Percentiles rank a stretch among this genome's conserved stretches.
These are phyloP conservation scores for Archegozetes longisetosus DNA, from an alignment of 1,140 invertebrate genomes.

Conservation along the genomic window DNA sequence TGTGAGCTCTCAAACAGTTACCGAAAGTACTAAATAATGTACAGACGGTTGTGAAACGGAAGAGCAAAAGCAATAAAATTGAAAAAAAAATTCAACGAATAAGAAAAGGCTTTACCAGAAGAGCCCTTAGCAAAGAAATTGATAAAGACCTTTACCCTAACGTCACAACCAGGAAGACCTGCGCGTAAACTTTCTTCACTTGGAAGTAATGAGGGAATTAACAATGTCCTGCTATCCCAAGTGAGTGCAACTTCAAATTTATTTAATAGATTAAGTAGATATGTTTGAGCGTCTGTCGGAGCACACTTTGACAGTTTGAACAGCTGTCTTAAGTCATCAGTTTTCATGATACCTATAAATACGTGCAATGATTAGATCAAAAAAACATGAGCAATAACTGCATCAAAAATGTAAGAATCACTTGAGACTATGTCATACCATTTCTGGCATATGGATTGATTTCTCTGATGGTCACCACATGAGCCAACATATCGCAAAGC, in stretches of 20 bases:
- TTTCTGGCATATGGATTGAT: conserved; percentile 87
- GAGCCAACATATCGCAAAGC: conserved; percentile 92
- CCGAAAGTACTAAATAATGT: too few relatives aligned
- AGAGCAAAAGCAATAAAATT: conserved; percentile 2
- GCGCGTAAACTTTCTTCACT: conserved; percentile 49
- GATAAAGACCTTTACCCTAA: conserved; percentile 27
- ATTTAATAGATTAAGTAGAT: conserved; percentile 73
- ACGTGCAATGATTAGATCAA: background rate
- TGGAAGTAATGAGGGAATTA: conserved; percentile 76
- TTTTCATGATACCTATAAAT: conserved; percentile 65
- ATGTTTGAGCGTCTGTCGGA: conserved; percentile 43
- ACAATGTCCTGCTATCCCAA: conserved; percentile 76
- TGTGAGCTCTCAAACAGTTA: too few relatives aligned
- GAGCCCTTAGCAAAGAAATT: too few relatives aligned
- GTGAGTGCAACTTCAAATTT: conserved; percentile 96
- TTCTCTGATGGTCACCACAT: conserved; percentile 85
- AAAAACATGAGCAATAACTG: background rate
- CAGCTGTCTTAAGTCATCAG: conserved; percentile 79
- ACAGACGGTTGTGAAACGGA: too few relatives aligned
- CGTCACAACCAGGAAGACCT: conserved; percentile 32
- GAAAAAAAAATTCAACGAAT: conserved; percentile 9
- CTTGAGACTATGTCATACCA: conserved; percentile 30
- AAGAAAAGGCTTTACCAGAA: too few relatives aligned
- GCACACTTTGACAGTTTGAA: conserved; percentile 56
- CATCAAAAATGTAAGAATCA: background rate